phyloP scores from a whole-genome alignment of 2,888 invertebrate genomes.

The Melieria picta region DNA sequence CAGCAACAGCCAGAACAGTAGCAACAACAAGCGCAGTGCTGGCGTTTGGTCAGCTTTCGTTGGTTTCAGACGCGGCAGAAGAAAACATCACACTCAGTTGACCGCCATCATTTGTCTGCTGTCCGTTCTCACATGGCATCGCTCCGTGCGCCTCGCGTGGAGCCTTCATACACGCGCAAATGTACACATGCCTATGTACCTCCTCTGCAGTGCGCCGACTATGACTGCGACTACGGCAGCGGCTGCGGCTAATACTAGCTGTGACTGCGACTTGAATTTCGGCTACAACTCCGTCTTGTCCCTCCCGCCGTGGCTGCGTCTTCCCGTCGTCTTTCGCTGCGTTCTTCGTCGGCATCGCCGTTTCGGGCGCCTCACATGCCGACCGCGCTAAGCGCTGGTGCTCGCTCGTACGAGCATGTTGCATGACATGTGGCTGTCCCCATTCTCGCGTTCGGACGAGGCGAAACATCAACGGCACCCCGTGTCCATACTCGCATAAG shows the following conservation, averaged over 20 bases:
- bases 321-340: background rate
- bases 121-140: background rate
- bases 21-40: background rate
- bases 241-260: background rate
- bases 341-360: background rate
- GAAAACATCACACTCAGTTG: background rate
- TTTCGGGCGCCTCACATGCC: background rate
- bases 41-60: conserved; percentile 3
- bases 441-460: no score
- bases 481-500: no score
- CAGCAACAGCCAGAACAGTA: background rate
- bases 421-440: no score
- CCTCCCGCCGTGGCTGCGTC: no score
- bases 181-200: background rate
- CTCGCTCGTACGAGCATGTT: no score
- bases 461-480: no score
- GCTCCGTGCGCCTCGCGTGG: background rate
- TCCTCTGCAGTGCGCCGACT: conserved; percentile 9
- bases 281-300: no score
- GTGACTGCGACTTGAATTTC: no score
- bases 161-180: background rate
- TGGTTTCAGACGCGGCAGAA: background rate
- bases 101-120: background rate
- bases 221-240: no score
- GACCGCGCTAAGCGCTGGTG: no score